These are phyloP conservation scores for Pangasianodon gigas DNA, from an alignment of 2,113 vertebrate species.

Conservation along the genomic window DNA sequence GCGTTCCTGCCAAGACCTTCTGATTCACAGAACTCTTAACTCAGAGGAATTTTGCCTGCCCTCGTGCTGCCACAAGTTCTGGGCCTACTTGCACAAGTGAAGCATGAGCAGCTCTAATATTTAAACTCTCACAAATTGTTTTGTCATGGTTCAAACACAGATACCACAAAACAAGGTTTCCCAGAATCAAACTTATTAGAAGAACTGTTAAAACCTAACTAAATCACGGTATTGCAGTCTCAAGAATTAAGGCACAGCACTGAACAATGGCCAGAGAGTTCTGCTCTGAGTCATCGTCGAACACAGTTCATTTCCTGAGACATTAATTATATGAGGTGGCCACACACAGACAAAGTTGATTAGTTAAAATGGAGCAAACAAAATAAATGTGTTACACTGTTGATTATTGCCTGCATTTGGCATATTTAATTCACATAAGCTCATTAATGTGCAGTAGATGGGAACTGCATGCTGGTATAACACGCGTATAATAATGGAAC, in stretches of 20 bases:
- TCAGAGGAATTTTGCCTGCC: slow-evolving; percentile 69
- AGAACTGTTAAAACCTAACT: slow-evolving; percentile 50
- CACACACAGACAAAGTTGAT: slow-evolving; percentile 46
- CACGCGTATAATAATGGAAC: not conserved
- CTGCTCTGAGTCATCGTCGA: slow-evolving; percentile 29
- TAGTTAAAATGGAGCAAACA: slow-evolving; percentile 40
- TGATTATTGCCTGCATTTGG: slow-evolving; percentile 3
- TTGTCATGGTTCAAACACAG: slow-evolving; percentile 35
- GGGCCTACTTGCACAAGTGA: slow-evolving; percentile 61
- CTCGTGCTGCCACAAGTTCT: slow-evolving; percentile 62
- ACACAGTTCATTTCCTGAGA: slow-evolving; percentile 53
- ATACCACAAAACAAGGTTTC: slow-evolving; percentile 42
- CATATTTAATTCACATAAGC: slow-evolving; percentile 9
- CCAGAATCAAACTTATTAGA: slow-evolving; percentile 38
- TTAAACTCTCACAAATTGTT: slow-evolving; percentile 37
- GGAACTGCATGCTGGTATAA: not conserved
- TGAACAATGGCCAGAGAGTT: slow-evolving; percentile 37
- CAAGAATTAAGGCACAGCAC: slow-evolving; percentile 24
- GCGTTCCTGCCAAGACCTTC: slow-evolving; percentile 69
- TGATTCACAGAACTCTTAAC: slow-evolving; percentile 71
- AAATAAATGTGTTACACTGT: slow-evolving; percentile 30
- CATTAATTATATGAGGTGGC: slow-evolving; percentile 42
- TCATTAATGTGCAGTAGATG: slow-evolving; percentile 18
- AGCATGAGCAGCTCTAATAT: slow-evolving; percentile 41
- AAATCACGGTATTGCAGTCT: slow-evolving; percentile 44